Conservation (phyloP, 2,888 invertebrate genomes). For the Agriopis leucophaearia region DNA sequence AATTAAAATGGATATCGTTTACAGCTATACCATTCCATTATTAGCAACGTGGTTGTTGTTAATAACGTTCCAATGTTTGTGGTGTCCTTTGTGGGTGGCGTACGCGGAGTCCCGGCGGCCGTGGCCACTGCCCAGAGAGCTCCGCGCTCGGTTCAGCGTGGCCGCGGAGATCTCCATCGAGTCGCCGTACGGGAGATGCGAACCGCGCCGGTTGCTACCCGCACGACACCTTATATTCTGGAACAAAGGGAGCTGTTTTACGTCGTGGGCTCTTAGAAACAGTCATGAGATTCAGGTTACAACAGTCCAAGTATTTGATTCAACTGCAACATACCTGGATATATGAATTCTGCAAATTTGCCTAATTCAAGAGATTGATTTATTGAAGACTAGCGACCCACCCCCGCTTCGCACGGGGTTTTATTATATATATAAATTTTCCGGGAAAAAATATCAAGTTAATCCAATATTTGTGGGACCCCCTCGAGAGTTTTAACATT, state of each 20-base stretch:
- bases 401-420: too few species aligned
- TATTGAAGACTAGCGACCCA: too few species aligned
- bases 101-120: constrained; percentile 67
- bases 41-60: constrained; percentile 73
- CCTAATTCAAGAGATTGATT: too few species aligned
- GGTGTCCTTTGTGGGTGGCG: constrained; percentile 65
- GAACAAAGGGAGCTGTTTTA: constrained; percentile 41
- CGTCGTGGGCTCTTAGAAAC: constrained; percentile 17
- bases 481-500: too few species aligned
- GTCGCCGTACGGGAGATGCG: constrained; percentile 78
- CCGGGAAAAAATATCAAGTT: too few species aligned
- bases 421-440: too few species aligned
- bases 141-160: constrained; percentile 72
- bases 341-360: too few species aligned
- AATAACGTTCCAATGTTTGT: constrained; percentile 74
- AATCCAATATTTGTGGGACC: too few species aligned
- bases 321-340: too few species aligned
- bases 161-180: constrained; percentile 83
- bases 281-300: neutral
- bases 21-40: constrained; percentile 31
- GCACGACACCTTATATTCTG: constrained; percentile 71
- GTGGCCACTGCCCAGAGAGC: constrained; percentile 65
- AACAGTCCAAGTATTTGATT: too few species aligned
- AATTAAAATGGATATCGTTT: constrained; percentile 27
- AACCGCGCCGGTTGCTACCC: constrained; percentile 71